Evolutionary conservation across 2,113 vertebrate species (phyloP).

Genomic region (Ailurus styani): DNA sequence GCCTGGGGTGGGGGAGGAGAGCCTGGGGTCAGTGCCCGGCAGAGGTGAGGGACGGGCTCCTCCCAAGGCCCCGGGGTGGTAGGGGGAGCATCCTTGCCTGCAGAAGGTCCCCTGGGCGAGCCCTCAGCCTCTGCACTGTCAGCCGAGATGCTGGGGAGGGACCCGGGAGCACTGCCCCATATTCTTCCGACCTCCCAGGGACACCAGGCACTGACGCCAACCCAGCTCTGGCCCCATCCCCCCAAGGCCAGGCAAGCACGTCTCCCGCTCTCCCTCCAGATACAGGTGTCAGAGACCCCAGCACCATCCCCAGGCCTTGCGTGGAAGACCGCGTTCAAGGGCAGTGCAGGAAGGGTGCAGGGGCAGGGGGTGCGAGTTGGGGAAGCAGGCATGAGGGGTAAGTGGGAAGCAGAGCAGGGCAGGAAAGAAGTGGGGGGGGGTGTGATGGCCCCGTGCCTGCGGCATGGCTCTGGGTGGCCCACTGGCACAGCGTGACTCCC

Average conservation of each 20-base stretch:
- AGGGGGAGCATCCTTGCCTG: too few species aligned
- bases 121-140: accelerated
- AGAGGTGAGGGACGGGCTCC: neutral
- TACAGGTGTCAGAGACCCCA: neutral
- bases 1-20: slow-evolving; percentile 77
- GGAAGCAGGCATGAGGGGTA: accelerated
- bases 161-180: too few species aligned
- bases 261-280: neutral
- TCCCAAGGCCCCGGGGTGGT: neutral
- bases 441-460: too few species aligned
- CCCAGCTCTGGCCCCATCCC: neutral
- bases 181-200: neutral
- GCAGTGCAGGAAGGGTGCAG: accelerated
- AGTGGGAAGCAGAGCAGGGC: accelerated
- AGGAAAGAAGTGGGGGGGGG: accelerated
- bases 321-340: accelerated
- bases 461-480: accelerated
- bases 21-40: neutral
- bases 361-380: neutral
- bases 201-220: neutral
- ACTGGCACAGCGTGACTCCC: accelerated
- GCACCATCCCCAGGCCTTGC: accelerated
- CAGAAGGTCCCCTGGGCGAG: neutral
- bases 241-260: neutral
- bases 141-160: accelerated